Evolutionary conservation across 23 tunicate genomes (phyloP).

Genomic region (Ciona savignyi): DNA sequence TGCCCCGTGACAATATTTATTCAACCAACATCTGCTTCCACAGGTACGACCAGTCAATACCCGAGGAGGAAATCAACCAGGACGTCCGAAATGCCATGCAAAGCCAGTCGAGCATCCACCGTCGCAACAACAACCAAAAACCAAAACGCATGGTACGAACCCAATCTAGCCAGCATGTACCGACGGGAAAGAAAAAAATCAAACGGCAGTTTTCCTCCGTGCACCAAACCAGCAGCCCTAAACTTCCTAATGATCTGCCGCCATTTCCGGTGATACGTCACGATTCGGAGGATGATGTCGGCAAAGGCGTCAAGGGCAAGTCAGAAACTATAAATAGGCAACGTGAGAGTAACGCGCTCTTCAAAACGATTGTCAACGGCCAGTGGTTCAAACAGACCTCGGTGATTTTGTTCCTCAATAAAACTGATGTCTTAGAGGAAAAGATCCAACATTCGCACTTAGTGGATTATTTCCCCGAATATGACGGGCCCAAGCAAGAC

Average conservation of each 20-base stretch:
- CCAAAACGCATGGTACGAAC: constrained; percentile 30
- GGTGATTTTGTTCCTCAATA: constrained; percentile 82
- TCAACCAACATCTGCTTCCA: neutral
- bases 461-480: constrained; percentile 55
- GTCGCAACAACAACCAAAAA: constrained; percentile 9
- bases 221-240: constrained; percentile 1
- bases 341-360: constrained; percentile 65
- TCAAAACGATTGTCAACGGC: constrained; percentile 67
- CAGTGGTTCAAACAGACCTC: constrained; percentile 73
- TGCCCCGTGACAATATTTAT: too few species aligned
- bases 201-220: constrained; percentile 19
- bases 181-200: neutral
- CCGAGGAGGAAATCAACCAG: constrained; percentile 75
- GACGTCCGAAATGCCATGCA: constrained; percentile 46
- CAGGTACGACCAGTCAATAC: constrained; percentile 85
- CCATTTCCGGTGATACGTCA: constrained; percentile 25
- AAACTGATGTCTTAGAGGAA: constrained; percentile 82
- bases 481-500: constrained; percentile 43
- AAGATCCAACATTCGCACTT: constrained; percentile 59
- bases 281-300: constrained; percentile 3
- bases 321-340: constrained; percentile 36
- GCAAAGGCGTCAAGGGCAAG: neutral
- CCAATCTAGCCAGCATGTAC: constrained; percentile 1
- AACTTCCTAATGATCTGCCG: constrained; percentile 1
- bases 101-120: neutral